Evolutionary conservation across 2,113 vertebrate species (phyloP), one percentile per base, ranked within the genome.

Genomic region (Thunnus thynnus): DNA sequence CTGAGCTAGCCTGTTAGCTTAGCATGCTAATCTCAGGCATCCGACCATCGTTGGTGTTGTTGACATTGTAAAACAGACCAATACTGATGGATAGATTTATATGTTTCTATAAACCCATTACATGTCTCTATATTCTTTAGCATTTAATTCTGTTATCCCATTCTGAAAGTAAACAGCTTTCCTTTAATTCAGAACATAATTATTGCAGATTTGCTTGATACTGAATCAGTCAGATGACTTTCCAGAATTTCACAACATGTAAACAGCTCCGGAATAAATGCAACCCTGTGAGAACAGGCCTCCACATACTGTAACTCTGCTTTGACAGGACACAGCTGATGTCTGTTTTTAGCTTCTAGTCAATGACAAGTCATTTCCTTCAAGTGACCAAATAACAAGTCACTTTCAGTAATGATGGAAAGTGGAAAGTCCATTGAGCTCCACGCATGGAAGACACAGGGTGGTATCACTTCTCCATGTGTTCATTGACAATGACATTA

Each of bases 1-100:
- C 79, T 85, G 84, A 76, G 84, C 50, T 75, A 64, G 56, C 69
- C 47, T 16, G 47, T 72, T 86, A 84, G 77, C 76, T 61, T 73
- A 73, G 72, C 78, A 70, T 58, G 76, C 62, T 66, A 84, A 70
- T 18, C 30, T 44, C 61, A 80, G 25, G 13, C 25, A 20, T 41
- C 61, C 14, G 7, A 52, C 11, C 54, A 18, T n/a, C 30, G 13
- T 18, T 13, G 52, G 4, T 70, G 41, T 20, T 48, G 56, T 22
- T 77, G 5, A 3, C 17, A 2, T 2, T 63, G 20, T 76, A 13
- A 63, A 71, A 58, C 62, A n/a, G 5, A 51, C 30, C n/a, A 5
- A n/a, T 50, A 10, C 18, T 7, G 5, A 30, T 57, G 14, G 30
- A n/a, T 13, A 46, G 25, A 17, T 70, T 18, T 13, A 2, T 44